These are phyloP conservation scores for Gnatocerus cornutus DNA, from an alignment of 2,888 invertebrate genomes.

Conservation along the genomic window DNA sequence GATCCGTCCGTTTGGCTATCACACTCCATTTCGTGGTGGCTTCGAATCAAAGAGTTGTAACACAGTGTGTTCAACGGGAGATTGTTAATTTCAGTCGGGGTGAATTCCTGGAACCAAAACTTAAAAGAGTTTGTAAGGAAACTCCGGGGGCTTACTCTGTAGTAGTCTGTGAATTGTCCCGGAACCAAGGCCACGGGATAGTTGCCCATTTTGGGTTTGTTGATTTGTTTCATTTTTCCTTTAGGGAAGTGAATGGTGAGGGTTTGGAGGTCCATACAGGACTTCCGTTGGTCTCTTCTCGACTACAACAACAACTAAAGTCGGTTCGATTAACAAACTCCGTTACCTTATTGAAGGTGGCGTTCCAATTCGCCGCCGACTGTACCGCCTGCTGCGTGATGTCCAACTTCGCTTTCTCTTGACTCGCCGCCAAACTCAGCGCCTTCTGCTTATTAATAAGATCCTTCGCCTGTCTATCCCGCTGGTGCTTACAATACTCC, in stretches of 20 bases:
- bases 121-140: slow-evolving; percentile 9
- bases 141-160: slow-evolving; percentile 71
- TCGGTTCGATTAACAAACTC: slow-evolving; percentile 1
- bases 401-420: slow-evolving; percentile 76
- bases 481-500: slow-evolving; percentile 85
- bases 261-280: slow-evolving; percentile 94
- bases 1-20: slow-evolving; percentile 74
- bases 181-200: slow-evolving; percentile 97
- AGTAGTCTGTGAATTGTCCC: slow-evolving; percentile 96
- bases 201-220: slow-evolving; percentile 75
- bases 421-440: slow-evolving; percentile 74
- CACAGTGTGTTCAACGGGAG: slow-evolving; percentile 94
- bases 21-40: slow-evolving; percentile 71
- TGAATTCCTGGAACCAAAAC: slow-evolving; percentile 74
- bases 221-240: slow-evolving; percentile 69
- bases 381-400: slow-evolving; percentile 88
- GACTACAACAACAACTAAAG: slow-evolving; percentile 58
- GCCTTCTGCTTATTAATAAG: slow-evolving; percentile 80
- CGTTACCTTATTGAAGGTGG: slow-evolving; percentile 83
- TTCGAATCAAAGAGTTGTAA: slow-evolving; percentile 76
- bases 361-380: slow-evolving; percentile 92
- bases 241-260: slow-evolving; percentile 87
- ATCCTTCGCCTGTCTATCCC: slow-evolving; percentile 81
- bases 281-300: slow-evolving; percentile 84
- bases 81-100: slow-evolving; percentile 89